Percentiles rank a stretch among this genome's conserved stretches.
Evolutionary conservation across 2,888 invertebrate genomes (phyloP).

Genomic region (Xanthostigma xanthostigma): DNA sequence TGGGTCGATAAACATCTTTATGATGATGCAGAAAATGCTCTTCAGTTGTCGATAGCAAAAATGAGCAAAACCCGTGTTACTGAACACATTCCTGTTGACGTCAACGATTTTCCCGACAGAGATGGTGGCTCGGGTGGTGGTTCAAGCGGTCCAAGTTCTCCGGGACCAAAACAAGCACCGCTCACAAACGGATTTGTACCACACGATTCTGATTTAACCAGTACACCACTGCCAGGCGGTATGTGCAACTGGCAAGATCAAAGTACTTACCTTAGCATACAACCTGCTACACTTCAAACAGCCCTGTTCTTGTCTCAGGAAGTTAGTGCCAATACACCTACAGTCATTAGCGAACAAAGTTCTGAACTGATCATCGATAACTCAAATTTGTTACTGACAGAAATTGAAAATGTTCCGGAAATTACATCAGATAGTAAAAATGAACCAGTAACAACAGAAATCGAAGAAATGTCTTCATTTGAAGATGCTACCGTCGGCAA

Average conservation of each 20-base stretch:
- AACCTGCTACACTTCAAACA: slow-evolving; percentile 26
- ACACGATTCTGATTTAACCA: slow-evolving; percentile 37
- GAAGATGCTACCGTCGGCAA: no score
- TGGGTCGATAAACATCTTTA: slow-evolving; percentile 46
- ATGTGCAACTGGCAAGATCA: slow-evolving; percentile 70
- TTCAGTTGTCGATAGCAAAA: slow-evolving; percentile 38
- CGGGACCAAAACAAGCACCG: slow-evolving; percentile 14
- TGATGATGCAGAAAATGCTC: slow-evolving; percentile 49
- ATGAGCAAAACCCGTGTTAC: slow-evolving; percentile 23
- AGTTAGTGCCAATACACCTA: background rate
- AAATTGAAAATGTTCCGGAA: no score
- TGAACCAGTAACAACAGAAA: no score
- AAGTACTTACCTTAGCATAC: slow-evolving; percentile 57
- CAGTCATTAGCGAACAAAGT: background rate
- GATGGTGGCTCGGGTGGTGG: slow-evolving; percentile 44
- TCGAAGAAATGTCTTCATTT: no score
- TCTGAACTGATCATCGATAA: no score
- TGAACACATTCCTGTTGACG: slow-evolving; percentile 13
- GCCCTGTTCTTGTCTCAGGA: slow-evolving; percentile 13
- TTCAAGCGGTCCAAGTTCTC: slow-evolving; percentile 36
- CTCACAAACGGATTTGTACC: background rate
- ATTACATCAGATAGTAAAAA: no score
- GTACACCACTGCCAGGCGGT: slow-evolving; percentile 63
- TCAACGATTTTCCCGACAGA: slow-evolving; percentile 32
- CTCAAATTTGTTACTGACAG: no score